phyloP scores from a whole-genome alignment of 2,888 invertebrate genomes.

The Hemaris fuciformis region DNA sequence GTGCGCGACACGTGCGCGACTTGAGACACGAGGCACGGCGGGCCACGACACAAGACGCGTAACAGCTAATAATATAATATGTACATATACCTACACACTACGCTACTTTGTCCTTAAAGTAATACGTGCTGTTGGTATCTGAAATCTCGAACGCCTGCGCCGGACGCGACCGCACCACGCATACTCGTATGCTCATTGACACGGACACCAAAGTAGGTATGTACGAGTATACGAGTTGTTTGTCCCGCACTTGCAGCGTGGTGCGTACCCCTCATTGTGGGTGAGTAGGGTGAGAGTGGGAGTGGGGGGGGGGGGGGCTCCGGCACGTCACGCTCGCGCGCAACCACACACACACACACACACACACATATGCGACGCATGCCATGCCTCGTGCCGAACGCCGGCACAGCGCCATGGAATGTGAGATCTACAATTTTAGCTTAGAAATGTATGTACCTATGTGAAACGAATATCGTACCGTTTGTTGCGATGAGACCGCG shows the following conservation, averaged over 20 bases:
- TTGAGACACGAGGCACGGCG: no score
- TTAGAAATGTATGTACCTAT: not conserved
- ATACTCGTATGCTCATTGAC: no score
- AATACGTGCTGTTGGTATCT: no score
- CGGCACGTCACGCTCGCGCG: not conserved
- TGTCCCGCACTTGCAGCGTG: not conserved
- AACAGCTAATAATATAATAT: no score
- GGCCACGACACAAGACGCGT: no score
- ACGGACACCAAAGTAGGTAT: no score
- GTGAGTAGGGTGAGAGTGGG: not conserved
- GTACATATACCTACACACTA: no score
- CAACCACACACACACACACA: not conserved
- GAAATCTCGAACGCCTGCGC: no score
- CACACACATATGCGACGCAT: not conserved
- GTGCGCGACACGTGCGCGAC: no score
- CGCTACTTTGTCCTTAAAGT: not conserved
- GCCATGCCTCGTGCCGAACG: not conserved
- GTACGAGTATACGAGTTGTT: not conserved
- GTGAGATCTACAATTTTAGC: not conserved
- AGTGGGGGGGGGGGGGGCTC: not conserved
- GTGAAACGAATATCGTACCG: not conserved
- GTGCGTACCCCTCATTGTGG: no score
- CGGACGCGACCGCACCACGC: no score
- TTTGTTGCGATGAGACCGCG: not conserved
- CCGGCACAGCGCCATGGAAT: not conserved